Evolutionary conservation across 2,797 vertebrate species (phyloP), one percentile per base, ranked within the genome.

Genomic region (Tragelaphus eurycerus): DNA sequence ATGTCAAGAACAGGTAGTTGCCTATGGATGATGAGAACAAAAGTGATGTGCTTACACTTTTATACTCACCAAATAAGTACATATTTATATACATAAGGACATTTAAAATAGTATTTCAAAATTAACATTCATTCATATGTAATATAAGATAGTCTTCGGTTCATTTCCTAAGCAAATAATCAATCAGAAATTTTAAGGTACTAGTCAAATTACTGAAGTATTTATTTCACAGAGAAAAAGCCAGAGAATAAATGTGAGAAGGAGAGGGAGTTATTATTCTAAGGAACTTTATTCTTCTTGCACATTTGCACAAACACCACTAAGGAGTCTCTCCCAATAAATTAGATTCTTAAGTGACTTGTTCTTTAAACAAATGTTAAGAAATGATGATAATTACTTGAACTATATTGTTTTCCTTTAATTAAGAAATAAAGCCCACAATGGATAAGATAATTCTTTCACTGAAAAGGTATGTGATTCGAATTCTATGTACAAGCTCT

Each of bases 321-420:
- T 76, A 14, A 13, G 10, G 46, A 43, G 25, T 76, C 46, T 93
- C 55, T 93, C 50, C 27, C 25, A 79, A 78, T 90, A 92, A 86
- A 93, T 84, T 92, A 85, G 25, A 59, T 86, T 96, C 84, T 81
- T 96, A 95, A 89, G 84, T 96, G 93, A 87, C 78, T 88, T 94
- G 79, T 95, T 96, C 93, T 87, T 92, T 94, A 87, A 97, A 93
- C 50, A 93, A 96, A 93, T 85, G 83, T 78, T 46, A 92, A 79
- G 88, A 98, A 98, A 95, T 82, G 88, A 86, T 93, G 13, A 82
- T 89, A 94, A 97, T 97, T 97, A 89, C 17, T 83, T 88, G 29
- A 97, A 52, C 76, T 95, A 31, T 57, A n/a, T 74, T 92, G 71
- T 87, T 97, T 93, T 96, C 85, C 57, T 62, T 96, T 97, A 98